phyloP scores from a whole-genome alignment of 2,113 vertebrate species.

The Xenopus laevis region DNA sequence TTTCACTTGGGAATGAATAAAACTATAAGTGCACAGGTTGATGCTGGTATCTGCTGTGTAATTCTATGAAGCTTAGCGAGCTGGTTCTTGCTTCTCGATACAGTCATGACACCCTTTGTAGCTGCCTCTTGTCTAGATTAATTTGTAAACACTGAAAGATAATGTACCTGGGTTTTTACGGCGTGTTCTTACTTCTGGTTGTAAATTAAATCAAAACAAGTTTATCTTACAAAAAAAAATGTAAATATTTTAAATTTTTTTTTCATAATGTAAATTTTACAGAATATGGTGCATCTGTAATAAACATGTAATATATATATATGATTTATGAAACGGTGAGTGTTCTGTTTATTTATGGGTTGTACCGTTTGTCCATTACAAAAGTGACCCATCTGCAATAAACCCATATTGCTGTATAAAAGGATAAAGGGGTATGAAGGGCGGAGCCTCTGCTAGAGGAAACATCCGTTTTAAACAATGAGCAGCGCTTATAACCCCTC shows the following conservation, averaged over 20 bases:
- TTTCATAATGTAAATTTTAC: slow-evolving; percentile 85
- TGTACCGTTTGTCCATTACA: too few relatives aligned
- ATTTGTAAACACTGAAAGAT: slow-evolving; percentile 69
- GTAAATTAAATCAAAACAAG: slow-evolving; percentile 74
- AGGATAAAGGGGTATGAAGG: too few relatives aligned
- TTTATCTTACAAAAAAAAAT: slow-evolving; percentile 71
- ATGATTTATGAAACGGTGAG: slow-evolving; percentile 55
- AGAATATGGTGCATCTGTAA: slow-evolving; percentile 81
- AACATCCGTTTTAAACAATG: too few relatives aligned
- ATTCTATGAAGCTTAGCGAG: slow-evolving; percentile 70
- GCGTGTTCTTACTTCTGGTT: slow-evolving; percentile 65
- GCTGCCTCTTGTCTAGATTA: slow-evolving; percentile 57
- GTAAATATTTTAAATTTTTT: slow-evolving; percentile 81
- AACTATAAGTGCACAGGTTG: slow-evolving; percentile 55
- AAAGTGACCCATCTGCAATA: too few relatives aligned
- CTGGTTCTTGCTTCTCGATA: slow-evolving; percentile 89
- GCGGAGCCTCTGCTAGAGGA: too few relatives aligned
- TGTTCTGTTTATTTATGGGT: not conserved
- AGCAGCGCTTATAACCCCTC: too few relatives aligned
- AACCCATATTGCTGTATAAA: too few relatives aligned
- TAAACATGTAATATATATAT: slow-evolving; percentile 94
- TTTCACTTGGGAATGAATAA: slow-evolving; percentile 57
- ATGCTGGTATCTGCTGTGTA: slow-evolving; percentile 53
- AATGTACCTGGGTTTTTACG: slow-evolving; percentile 66
- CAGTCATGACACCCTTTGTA: slow-evolving; percentile 63